phyloP scores from a whole-genome alignment of 2,113 vertebrate genomes.

The Pristiophorus japonicus region DNA sequence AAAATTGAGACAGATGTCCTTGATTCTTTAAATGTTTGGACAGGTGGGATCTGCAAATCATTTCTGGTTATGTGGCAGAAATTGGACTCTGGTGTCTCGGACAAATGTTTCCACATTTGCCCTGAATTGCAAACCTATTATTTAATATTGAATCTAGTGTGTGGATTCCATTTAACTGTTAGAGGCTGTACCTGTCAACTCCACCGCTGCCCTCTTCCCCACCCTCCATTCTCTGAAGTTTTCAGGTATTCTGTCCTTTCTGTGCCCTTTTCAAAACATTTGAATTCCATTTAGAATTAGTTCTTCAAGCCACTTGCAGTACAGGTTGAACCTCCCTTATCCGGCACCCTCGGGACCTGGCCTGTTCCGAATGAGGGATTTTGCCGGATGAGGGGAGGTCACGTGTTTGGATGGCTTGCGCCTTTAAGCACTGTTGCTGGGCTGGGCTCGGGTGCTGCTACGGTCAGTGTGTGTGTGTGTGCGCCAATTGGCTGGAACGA shows the following conservation, averaged over 20 bases:
- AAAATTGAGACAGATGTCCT: no score
- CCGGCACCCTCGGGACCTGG: no score
- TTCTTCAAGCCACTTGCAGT: background rate
- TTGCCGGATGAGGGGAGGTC: no score
- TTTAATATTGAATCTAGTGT: background rate
- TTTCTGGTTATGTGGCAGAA: background rate
- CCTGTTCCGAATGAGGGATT: no score
- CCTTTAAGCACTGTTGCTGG: no score
- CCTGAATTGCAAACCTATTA: background rate
- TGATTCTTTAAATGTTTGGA: background rate
- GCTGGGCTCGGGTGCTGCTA: no score
- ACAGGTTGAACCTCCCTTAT: no score
- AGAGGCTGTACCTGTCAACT: background rate
- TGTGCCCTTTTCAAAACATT: background rate
- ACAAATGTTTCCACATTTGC: background rate
- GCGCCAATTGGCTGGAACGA: no score
- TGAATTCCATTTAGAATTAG: no score
- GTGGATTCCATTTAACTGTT: background rate
- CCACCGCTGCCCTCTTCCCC: no score
- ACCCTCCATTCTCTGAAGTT: background rate
- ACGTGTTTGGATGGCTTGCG: no score
- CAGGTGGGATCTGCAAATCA: background rate
- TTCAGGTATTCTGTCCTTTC: background rate
- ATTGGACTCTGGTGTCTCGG: background rate
- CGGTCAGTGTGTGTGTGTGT: no score